Percentiles rank a stretch among this genome's conserved stretches.
These are phyloP conservation scores for Ctenomys sociabilis DNA, from an alignment of 2,113 vertebrate genomes.

Conservation along the genomic window DNA sequence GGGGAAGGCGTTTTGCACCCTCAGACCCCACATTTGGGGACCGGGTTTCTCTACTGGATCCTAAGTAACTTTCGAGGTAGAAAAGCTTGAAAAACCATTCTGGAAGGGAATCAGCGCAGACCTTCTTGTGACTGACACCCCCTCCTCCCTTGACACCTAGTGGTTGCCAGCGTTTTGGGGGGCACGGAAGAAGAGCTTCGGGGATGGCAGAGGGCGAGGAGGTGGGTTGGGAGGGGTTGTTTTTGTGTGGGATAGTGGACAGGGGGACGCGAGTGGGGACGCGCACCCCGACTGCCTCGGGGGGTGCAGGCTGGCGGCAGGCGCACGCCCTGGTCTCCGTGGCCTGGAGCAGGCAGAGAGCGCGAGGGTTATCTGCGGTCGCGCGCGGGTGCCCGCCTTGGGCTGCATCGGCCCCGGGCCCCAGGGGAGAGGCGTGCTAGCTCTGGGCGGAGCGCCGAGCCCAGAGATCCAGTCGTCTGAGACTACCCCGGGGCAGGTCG, in stretches of 20 bases:
- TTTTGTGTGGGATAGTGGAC: conserved; percentile 60
- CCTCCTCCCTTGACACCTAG: background rate
- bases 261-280: conserved; percentile 14
- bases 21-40: conserved; percentile 48
- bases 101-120: conserved; percentile 26
- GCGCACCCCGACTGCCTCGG: conserved; percentile 41
- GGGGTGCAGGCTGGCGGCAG: conserved; percentile 26
- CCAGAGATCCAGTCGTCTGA: background rate
- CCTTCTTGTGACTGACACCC: background rate
- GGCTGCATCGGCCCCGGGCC: conserved; percentile 41
- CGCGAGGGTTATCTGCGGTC: conserved; percentile 48
- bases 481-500: conserved; percentile 30
- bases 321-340: background rate
- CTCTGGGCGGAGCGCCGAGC: background rate
- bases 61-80: conserved; percentile 80
- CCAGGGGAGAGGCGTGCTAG: conserved; percentile 30
- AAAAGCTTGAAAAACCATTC: conserved; percentile 54
- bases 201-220: background rate
- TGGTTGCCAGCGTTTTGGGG: conserved; percentile 26
- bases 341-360: conserved; percentile 56
- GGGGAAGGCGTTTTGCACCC: background rate
- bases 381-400: background rate
- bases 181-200: background rate
- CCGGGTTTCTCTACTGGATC: conserved; percentile 59
- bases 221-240: conserved; percentile 53